These are phyloP conservation scores for Xenopus petersii DNA, from an alignment of 2,797 vertebrate genomes.

Conservation along the genomic window DNA sequence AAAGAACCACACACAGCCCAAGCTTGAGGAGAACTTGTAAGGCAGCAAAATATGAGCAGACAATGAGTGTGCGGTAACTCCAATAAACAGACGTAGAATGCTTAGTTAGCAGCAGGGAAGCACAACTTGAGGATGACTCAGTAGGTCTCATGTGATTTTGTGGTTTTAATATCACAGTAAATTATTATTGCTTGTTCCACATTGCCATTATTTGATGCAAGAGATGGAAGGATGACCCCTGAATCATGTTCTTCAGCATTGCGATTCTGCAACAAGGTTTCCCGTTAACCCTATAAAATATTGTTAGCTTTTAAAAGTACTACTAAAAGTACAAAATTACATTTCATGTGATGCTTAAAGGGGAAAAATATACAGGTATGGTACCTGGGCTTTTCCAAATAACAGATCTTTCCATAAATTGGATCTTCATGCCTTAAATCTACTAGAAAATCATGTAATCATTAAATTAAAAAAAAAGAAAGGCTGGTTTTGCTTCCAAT, in stretches of 20 bases:
- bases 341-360: no score
- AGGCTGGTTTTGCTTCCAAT: no score
- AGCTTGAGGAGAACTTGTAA: background rate
- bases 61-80: slow-evolving; percentile 6
- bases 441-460: no score
- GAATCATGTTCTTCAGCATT: slow-evolving; percentile 15
- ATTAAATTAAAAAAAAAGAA: no score
- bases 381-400: no score
- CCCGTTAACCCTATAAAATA: background rate
- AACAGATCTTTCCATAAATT: no score
- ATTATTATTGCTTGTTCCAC: slow-evolving; percentile 30
- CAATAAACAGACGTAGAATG: slow-evolving; percentile 9
- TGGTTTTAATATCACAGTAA: slow-evolving; percentile 36
- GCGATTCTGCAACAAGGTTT: background rate
- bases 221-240: background rate
- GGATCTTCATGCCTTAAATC: no score
- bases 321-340: no score
- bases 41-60: background rate
- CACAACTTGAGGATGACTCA: slow-evolving; percentile 18
- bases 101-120: slow-evolving; percentile 1
- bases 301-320: no score
- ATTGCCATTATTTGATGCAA: slow-evolving; percentile 9
- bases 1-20: slow-evolving; percentile 4
- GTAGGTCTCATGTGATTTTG: slow-evolving; percentile 4
- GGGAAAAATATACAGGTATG: no score